Conservation (phyloP, 2,113 vertebrate species). For the Hemichromis elongatus region DNA sequence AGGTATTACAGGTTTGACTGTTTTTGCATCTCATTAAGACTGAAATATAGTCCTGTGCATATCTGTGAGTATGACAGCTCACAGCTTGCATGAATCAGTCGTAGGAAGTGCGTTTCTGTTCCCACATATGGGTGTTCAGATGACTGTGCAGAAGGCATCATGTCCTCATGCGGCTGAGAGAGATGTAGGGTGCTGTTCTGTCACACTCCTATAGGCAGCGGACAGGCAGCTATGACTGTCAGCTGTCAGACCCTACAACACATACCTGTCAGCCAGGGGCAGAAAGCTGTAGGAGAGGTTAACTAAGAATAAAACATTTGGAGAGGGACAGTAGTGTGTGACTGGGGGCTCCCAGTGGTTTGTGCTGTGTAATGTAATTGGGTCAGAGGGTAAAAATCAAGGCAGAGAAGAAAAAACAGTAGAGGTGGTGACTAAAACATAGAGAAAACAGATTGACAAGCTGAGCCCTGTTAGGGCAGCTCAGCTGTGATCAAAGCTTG, state of each 20-base stretch:
- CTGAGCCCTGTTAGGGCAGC: not conserved
- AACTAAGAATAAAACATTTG: slow-evolving; percentile 26
- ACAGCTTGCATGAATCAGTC: not conserved
- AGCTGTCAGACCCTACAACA: slow-evolving; percentile 42
- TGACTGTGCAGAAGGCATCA: not conserved
- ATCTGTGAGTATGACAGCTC: not conserved
- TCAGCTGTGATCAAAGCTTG: slow-evolving; percentile 15
- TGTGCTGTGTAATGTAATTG: not conserved
- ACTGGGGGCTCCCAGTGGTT: not conserved
- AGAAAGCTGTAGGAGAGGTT: slow-evolving; percentile 8
- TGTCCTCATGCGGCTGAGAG: slow-evolving; percentile 22
- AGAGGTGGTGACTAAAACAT: not conserved
- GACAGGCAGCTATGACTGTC: slow-evolving; percentile 46
- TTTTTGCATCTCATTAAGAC: not conserved
- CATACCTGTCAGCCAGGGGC: slow-evolving; percentile 29
- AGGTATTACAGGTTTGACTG: not conserved
- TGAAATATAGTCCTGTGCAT: not conserved
- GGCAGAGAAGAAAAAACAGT: not conserved
- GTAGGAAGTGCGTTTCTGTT: not conserved
- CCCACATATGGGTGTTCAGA: not conserved
- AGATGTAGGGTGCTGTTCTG: slow-evolving; percentile 15
- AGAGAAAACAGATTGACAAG: slow-evolving; percentile 2
- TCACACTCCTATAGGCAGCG: slow-evolving; percentile 10
- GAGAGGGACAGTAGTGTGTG: not conserved
- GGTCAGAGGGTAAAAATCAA: not conserved